A percentile compares a stretch with the other conserved stretches of the same genome.
These are phyloP conservation scores for Ophion ventricosus DNA, from an alignment of 2,888 invertebrate species.

Conservation along the genomic window DNA sequence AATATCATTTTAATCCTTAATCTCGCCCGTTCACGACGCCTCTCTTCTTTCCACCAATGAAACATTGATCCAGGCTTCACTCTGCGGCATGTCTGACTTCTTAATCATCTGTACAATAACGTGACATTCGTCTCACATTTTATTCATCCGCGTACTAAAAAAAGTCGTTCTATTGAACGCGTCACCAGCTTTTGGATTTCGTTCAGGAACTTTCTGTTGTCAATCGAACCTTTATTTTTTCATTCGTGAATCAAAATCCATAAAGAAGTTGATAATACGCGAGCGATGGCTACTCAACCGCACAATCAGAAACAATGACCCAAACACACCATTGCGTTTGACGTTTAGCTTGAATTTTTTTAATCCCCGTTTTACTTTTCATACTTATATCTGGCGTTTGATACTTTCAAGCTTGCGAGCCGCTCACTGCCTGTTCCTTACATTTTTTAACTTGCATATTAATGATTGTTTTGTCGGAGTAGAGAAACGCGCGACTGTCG, in stretches of 20 bases:
- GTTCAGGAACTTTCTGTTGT: neutral
- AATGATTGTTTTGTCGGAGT: conserved; percentile 42
- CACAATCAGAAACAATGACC: conserved; percentile 15
- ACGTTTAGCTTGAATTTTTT: conserved; percentile 68
- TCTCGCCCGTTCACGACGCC: conserved; percentile 34
- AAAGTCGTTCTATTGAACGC: neutral
- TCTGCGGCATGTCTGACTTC: conserved; percentile 77
- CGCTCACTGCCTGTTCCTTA: conserved; percentile 67
- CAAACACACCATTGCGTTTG: conserved; percentile 61
- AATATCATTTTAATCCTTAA: conserved; percentile 65
- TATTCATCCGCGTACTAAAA: neutral
- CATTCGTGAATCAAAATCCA: neutral
- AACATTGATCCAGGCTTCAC: conserved; percentile 68
- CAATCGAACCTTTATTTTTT: neutral
- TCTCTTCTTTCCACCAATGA: conserved; percentile 25
- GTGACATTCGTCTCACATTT: conserved; percentile 7
- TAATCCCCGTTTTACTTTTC: conserved; percentile 36
- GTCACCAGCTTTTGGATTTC: neutral
- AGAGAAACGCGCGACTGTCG: conserved; percentile 27
- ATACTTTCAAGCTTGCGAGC: conserved; percentile 66
- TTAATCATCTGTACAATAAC: conserved; percentile 35
- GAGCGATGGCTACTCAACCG: neutral
- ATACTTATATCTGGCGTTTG: conserved; percentile 47
- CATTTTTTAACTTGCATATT: conserved; percentile 39
- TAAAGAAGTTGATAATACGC: neutral